Base-by-base conservation (phyloP, 1,140 invertebrate species). In the Panulirus ornatus region DNA sequence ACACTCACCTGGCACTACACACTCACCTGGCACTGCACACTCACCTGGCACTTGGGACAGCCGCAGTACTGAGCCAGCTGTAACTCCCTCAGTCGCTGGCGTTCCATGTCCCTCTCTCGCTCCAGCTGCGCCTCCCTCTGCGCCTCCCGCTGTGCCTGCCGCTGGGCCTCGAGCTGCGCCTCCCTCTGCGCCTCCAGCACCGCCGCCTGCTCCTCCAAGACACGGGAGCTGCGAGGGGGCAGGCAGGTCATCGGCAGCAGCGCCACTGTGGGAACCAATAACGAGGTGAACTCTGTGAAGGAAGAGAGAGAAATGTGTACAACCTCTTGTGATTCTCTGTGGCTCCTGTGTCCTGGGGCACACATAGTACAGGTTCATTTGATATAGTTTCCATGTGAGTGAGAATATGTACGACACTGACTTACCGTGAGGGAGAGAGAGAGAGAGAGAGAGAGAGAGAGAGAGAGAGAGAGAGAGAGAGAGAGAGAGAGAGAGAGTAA, bases 31-130 rank as follows among this genome's bases (percentile, higher is more conserved):
- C n/a, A n/a, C n/a, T n/a, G n/a, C 14, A 1, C 36, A n/a, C 73
- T 3, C 73, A 92, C 91, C 88, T 92, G 91, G 58, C 91, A 92
- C 70, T 92, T 92, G 2, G 89, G 73, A 71, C 91, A 92, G n/a
- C 91, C 91, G 47, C 91, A 92, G 70, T 92, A 92, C 63, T 92
- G 91, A 1, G 91, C 91, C 27, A 92, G 63, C 71, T 92, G 91
- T 3, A 92, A 81, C 19, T 92, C 90, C 11, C 91, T 42, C 27
- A 91, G 40, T 19, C 91, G 51, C 36, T 90, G 84, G 2, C 90
- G 34, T 58, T 92, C 91, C 87, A 89, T 83, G 79, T 89, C 87
- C 27, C 87, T 76, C 14, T 89, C 87, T 8, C 73, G 78, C 36
- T 88, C 91, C 51, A 88, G 76, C 82, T 91, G 82, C 66, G 86